Conservation (phyloP, 2,888 invertebrate species). For the Acrobasis suavella region DNA sequence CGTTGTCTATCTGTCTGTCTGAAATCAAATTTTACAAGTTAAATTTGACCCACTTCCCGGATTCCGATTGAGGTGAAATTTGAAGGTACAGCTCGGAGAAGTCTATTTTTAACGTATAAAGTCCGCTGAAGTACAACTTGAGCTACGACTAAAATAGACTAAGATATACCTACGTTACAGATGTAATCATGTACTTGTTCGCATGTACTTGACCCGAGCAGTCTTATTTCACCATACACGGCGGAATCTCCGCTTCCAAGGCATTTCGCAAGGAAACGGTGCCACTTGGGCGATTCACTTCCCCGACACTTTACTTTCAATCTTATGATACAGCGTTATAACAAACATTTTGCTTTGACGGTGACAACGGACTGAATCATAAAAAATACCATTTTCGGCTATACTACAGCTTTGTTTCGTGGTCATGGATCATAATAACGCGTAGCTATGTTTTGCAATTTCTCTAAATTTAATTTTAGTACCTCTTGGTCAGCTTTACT, state of each 20-base stretch:
- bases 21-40: no score
- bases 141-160: constrained; percentile 4
- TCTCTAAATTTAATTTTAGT: constrained; percentile 26
- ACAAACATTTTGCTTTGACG: constrained; percentile 28
- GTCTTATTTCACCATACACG: constrained; percentile 51
- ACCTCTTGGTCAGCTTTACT: neutral
- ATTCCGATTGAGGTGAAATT: no score
- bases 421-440: constrained; percentile 44
- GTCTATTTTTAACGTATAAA: neutral
- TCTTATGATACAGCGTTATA: constrained; percentile 28
- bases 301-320: constrained; percentile 31
- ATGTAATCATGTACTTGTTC: constrained; percentile 11
- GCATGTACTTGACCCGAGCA: constrained; percentile 40
- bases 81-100: no score
- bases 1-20: no score
- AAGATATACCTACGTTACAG: neutral
- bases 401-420: constrained; percentile 47
- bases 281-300: constrained; percentile 41
- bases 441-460: constrained; percentile 35
- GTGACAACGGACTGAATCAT: constrained; percentile 24
- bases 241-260: constrained; percentile 48
- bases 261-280: constrained; percentile 57
- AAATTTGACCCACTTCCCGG: no score
- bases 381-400: constrained; percentile 61
- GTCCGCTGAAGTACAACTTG: neutral